phyloP scores from a whole-genome alignment of 2,113 vertebrate genomes.

The Neotoma lepida region DNA sequence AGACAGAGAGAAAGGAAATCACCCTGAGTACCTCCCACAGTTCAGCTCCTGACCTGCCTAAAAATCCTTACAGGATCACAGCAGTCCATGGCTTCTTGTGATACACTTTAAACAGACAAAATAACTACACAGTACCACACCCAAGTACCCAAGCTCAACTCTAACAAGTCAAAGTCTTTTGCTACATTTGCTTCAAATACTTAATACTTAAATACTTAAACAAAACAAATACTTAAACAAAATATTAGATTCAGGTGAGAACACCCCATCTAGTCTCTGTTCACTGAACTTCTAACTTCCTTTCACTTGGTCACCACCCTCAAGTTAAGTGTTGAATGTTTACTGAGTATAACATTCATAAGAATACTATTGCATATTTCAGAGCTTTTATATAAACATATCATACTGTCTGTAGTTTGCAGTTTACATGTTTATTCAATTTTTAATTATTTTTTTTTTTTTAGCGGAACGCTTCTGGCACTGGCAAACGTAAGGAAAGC shows the following conservation, averaged over 20 bases:
- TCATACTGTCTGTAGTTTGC: background rate
- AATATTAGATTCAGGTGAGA: constrained; percentile 24
- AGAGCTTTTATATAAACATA: background rate
- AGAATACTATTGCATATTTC: background rate
- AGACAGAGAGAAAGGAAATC: background rate
- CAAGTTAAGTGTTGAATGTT: constrained; percentile 14
- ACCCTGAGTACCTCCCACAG: background rate
- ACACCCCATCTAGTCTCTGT: background rate
- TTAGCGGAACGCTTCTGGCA: background rate
- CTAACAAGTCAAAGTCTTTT: constrained; percentile 15
- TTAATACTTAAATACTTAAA: background rate
- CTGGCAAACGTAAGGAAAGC: background rate
- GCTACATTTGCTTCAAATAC: constrained; percentile 3
- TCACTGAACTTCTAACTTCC: background rate
- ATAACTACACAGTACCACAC: background rate
- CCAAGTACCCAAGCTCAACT: background rate
- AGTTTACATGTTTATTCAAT: constrained; percentile 18
- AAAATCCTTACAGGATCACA: background rate
- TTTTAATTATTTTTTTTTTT: too few species aligned
- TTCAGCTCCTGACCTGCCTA: background rate
- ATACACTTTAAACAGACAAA: constrained; percentile 37
- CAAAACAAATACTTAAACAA: too few species aligned
- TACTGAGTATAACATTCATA: background rate
- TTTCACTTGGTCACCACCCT: background rate
- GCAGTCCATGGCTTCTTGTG: background rate